Evolutionary conservation across 2,797 vertebrate genomes (phyloP).

Genomic region (Sternotherus odoratus): DNA sequence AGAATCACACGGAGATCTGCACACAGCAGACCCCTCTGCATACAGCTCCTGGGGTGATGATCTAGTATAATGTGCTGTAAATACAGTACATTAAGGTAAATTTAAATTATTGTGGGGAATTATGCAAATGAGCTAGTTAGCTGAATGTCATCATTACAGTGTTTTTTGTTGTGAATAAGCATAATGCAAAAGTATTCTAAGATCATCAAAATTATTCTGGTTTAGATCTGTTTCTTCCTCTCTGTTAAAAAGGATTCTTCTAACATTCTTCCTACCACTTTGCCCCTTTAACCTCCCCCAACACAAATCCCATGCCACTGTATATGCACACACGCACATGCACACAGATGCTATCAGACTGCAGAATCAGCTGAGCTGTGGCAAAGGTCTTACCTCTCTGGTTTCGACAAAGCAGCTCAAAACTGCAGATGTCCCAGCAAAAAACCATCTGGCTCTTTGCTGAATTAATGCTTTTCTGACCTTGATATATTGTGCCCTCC

Average conservation of each 20-base stretch:
- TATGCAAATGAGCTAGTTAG: fast-evolving
- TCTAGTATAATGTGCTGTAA: background rate
- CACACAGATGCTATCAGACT: fast-evolving
- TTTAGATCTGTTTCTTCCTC: background rate
- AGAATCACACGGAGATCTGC: background rate
- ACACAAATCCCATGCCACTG: fast-evolving
- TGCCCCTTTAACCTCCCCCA: too few species aligned
- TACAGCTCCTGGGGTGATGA: background rate
- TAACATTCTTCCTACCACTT: background rate
- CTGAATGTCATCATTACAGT: fast-evolving
- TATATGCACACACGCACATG: fast-evolving
- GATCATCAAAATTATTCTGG: conserved; percentile 17
- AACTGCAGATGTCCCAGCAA: background rate
- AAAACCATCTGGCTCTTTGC: background rate
- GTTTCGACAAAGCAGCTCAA: background rate
- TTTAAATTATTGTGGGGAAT: background rate
- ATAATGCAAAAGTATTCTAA: fast-evolving
- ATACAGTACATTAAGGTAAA: background rate
- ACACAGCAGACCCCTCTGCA: background rate
- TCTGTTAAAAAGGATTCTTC: background rate
- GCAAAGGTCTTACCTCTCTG: background rate
- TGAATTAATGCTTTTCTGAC: background rate
- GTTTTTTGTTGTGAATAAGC: background rate
- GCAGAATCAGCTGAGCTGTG: background rate
- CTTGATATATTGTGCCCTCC: background rate